These are phyloP conservation scores for Emys orbicularis DNA, from an alignment of 2,797 vertebrate species.

Conservation along the genomic window DNA sequence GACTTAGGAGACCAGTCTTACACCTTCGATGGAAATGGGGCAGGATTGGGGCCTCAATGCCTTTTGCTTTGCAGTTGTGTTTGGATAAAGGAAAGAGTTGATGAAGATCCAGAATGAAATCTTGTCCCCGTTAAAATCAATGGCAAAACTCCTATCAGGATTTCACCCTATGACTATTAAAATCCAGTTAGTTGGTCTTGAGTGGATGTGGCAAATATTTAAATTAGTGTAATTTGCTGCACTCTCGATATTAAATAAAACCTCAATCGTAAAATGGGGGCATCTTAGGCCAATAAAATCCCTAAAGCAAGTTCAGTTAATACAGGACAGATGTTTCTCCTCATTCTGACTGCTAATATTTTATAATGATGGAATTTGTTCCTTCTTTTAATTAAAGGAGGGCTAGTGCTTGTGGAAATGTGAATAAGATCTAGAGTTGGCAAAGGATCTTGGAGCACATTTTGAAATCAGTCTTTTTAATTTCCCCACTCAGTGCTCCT, in stretches of 20 bases:
- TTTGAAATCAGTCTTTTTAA: slow-evolving; percentile 48
- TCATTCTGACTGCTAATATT: slow-evolving; percentile 57
- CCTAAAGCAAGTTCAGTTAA: slow-evolving; percentile 38
- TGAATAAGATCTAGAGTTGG: slow-evolving; percentile 54
- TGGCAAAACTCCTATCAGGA: slow-evolving; percentile 16
- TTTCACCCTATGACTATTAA: not conserved
- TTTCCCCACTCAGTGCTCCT: slow-evolving; percentile 36
- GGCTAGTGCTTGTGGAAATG: slow-evolving; percentile 2
- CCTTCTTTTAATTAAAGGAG: slow-evolving; percentile 55
- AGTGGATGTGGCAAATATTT: not conserved
- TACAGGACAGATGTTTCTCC: slow-evolving; percentile 57
- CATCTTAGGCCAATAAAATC: not conserved
- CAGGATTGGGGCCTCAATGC: not conserved
- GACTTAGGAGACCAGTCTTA: not conserved
- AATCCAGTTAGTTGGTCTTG: slow-evolving; percentile 29
- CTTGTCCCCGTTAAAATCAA: not conserved
- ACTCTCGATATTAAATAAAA: slow-evolving; percentile 53
- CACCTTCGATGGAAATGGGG: not conserved
- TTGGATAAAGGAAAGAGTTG: not conserved
- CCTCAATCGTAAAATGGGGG: not conserved
- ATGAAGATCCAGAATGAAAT: not conserved
- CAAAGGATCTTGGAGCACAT: slow-evolving; percentile 39
- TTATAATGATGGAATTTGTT: slow-evolving; percentile 62
- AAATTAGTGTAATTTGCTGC: slow-evolving; percentile 22
- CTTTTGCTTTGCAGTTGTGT: not conserved